Base-by-base conservation (phyloP, 2,797 vertebrate species). In the Fringilla coelebs region DNA sequence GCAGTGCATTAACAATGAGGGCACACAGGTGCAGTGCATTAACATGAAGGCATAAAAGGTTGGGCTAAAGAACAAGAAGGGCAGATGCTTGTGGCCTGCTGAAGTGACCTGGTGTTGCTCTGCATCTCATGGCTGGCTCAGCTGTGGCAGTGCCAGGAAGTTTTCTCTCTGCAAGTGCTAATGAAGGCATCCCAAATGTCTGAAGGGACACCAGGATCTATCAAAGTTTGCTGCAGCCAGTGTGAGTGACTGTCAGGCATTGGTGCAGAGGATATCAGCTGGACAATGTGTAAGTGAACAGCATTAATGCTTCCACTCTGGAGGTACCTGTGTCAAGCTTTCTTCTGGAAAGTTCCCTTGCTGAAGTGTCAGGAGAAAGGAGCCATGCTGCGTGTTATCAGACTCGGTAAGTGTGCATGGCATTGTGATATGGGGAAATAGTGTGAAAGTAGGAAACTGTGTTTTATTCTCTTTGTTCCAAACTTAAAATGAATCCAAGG, bases 1-100 rank as follows among this genome's bases (percentile, higher is more conserved):
- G 48, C 15, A 16, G 25, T 5, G 49, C 49, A 51, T 51, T 0
- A 3, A 29, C 10, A 11, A 0, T 28, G n/a, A 24, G n/a, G 32
- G 22, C n/a, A 25, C n/a, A 36, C 55, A 58, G 55, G 55, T 4
- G 55, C 11, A 6, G 7, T 2, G 34, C 34, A 26, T 58, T 0
- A 18, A 12, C 57, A 18, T 11, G 34, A 28, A 17, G 34, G 25
- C 3, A 13, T 28, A 60, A 28, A 60, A 60, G 24, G 34, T 1
- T 28, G 34, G 34, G 34, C 34, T 38, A 9, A 38, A 28, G 34
- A 9, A 2, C 34, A 58, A 9, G 11, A 5, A 9, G 57, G 8
- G 24, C 17, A 60, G 34, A 18, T 58, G 57, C 25, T 38, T 38
- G 17, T 5, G 26, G 25, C 25, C 11, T 38, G 13, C 57, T 38